Conservation (phyloP, 1,140 invertebrate genomes). For the Oedothorax gibbosus region DNA sequence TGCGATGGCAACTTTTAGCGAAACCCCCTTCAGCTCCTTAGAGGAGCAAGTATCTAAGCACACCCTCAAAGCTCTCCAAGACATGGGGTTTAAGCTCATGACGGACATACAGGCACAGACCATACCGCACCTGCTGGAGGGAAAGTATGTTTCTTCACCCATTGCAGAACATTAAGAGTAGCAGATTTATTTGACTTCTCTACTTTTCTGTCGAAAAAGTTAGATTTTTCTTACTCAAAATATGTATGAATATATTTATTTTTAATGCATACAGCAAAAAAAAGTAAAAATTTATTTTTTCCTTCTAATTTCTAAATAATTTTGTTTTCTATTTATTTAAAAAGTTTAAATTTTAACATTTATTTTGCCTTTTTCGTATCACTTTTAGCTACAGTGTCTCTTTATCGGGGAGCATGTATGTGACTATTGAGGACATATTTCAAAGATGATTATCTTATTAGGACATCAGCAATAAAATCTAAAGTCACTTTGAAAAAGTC, state of each 20-base stretch:
- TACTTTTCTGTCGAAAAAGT: not conserved
- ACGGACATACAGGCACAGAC: constrained; percentile 97
- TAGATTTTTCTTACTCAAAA: not conserved
- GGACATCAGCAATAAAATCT: too few species aligned
- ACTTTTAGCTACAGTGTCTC: too few species aligned
- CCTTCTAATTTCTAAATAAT: too few species aligned
- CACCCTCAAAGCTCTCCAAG: constrained; percentile 85
- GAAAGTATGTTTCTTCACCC: constrained; percentile 69
- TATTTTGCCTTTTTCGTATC: not conserved
- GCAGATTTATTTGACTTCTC: not conserved
- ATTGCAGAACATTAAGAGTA: not conserved
- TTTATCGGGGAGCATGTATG: too few species aligned
- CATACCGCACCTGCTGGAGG: constrained; percentile 92
- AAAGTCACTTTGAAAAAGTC: too few species aligned
- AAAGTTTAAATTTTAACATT: too few species aligned
- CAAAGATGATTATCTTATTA: too few species aligned
- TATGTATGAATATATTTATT: too few species aligned
- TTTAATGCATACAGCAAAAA: too few species aligned
- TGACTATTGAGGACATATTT: too few species aligned
- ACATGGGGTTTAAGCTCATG: constrained; percentile 97
- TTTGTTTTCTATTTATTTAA: not conserved
- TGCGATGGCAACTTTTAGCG: constrained; percentile 11
- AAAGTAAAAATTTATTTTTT: too few species aligned
- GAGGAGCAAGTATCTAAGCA: constrained; percentile 71
- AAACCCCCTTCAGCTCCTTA: constrained; percentile 16